phyloP scores from a whole-genome alignment of 2,888 invertebrate genomes.

The Volucella inflata region DNA sequence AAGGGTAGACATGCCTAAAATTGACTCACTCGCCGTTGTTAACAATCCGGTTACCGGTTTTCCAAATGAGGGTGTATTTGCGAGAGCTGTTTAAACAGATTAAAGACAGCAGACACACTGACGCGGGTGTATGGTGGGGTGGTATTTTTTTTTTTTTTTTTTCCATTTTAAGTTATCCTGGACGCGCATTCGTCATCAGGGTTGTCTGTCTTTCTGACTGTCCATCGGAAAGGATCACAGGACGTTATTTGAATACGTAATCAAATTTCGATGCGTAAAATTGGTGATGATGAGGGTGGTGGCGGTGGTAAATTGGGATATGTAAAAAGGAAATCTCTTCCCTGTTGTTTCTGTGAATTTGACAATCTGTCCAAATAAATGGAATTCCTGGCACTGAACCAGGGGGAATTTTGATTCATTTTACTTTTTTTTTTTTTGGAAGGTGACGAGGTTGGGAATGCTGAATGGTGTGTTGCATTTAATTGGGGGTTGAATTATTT shows the following conservation, averaged over 20 bases:
- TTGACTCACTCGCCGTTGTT: slow-evolving; percentile 58
- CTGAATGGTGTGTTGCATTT: slow-evolving; percentile 71
- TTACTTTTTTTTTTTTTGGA: slow-evolving; percentile 6
- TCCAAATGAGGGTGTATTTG: slow-evolving; percentile 25
- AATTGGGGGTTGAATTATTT: slow-evolving; percentile 74
- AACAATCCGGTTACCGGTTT: slow-evolving; percentile 45
- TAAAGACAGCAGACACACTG: slow-evolving; percentile 60
- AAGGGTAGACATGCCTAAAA: slow-evolving; percentile 30
- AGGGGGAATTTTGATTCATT: slow-evolving; percentile 69
- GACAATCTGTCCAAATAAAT: slow-evolving; percentile 76
- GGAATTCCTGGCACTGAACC: slow-evolving; percentile 59
- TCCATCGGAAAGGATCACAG: slow-evolving; percentile 51
- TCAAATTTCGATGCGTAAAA: slow-evolving; percentile 69
- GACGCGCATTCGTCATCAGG: slow-evolving; percentile 58
- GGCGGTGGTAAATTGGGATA: slow-evolving; percentile 17
- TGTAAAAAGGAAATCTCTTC: slow-evolving; percentile 60
- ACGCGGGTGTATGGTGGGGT: slow-evolving; percentile 5
- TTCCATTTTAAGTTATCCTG: neutral
- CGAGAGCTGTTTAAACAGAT: slow-evolving; percentile 71
- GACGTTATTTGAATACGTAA: slow-evolving; percentile 74
- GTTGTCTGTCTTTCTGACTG: slow-evolving; percentile 45
- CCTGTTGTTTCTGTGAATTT: slow-evolving; percentile 75
- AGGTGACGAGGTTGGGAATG: slow-evolving; percentile 4
- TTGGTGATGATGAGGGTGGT: neutral
- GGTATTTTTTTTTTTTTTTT: slow-evolving; percentile 35